phyloP scores from a whole-genome alignment of 2,888 invertebrate genomes.

The Neoascia interrupta region DNA sequence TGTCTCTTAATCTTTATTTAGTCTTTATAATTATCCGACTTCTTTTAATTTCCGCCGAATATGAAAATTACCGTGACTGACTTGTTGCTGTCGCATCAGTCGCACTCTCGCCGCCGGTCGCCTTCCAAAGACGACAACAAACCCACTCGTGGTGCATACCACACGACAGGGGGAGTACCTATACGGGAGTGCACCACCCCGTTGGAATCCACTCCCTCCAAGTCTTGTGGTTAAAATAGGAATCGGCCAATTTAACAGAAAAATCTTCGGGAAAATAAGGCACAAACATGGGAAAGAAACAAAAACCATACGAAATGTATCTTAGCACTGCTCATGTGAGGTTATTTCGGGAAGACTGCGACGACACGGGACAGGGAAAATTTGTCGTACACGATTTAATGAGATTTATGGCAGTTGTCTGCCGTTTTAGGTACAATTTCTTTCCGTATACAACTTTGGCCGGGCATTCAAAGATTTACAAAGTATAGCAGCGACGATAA shows the following conservation, averaged over 20 bases:
- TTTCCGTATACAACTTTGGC: too few relatives aligned
- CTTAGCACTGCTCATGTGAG: conserved; percentile 32
- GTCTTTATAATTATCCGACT: conserved; percentile 69
- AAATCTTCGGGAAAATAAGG: conserved; percentile 53
- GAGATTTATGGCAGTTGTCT: conserved; percentile 69
- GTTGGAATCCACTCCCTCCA: conserved; percentile 1
- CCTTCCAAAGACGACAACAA: conserved; percentile 20
- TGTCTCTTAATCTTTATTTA: conserved; percentile 66
- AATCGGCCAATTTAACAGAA: conserved; percentile 68
- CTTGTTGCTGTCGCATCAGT: conserved; percentile 63
- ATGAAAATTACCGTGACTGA: conserved; percentile 70
- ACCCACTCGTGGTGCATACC: conserved; percentile 6
- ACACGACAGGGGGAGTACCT: conserved; percentile 35
- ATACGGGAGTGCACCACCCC: conserved; percentile 15
- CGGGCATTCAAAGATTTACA: too few relatives aligned
- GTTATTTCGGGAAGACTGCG: conserved; percentile 67
- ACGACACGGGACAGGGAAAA: conserved; percentile 57
- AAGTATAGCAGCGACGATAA: too few relatives aligned
- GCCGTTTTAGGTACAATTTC: conserved; percentile 52
- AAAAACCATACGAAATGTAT: conserved; percentile 13
- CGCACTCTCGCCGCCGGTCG: conserved; percentile 57
- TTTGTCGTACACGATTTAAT: conserved; percentile 69
- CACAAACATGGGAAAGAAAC: conserved; percentile 16
- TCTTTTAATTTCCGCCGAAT: conserved; percentile 69
- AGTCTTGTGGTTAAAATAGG: conserved; percentile 60